Evolutionary conservation across 2,113 vertebrate species (phyloP).

Genomic region (Puntigrus tetrazona): DNA sequence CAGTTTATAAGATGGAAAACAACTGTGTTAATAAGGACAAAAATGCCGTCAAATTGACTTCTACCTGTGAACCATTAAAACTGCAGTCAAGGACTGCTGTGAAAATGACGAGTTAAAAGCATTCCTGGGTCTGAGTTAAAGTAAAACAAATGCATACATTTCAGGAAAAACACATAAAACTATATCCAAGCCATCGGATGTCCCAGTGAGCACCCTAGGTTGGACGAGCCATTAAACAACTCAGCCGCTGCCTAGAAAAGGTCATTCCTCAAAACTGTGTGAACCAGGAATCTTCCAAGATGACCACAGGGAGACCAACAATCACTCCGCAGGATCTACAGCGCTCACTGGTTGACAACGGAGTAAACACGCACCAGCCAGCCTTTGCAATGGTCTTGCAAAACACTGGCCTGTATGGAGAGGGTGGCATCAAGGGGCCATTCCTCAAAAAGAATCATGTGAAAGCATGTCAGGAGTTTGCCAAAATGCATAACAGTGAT

Average conservation of each 20-base stretch:
- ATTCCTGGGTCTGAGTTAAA: background rate
- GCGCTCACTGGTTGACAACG: background rate
- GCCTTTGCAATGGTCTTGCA: background rate
- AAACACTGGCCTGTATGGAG: background rate
- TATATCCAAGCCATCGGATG: background rate
- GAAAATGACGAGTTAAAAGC: conserved; percentile 11
- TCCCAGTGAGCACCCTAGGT: background rate
- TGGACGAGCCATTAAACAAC: background rate
- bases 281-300: background rate
- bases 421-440: background rate
- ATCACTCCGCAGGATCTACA: background rate
- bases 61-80: conserved; percentile 31
- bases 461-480: background rate
- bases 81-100: conserved; percentile 6
- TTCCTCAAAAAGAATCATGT: background rate
- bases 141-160: conserved; percentile 19
- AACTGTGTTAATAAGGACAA: background rate
- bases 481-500: background rate
- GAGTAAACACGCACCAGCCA: background rate
- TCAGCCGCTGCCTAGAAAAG: background rate
- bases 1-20: background rate
- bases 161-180: conserved; percentile 17
- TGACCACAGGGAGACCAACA: background rate
- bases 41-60: background rate
- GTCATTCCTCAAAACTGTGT: conserved; percentile 10